Conservation (phyloP, 2,888 invertebrate species). For the Latrodectus elegans region DNA sequence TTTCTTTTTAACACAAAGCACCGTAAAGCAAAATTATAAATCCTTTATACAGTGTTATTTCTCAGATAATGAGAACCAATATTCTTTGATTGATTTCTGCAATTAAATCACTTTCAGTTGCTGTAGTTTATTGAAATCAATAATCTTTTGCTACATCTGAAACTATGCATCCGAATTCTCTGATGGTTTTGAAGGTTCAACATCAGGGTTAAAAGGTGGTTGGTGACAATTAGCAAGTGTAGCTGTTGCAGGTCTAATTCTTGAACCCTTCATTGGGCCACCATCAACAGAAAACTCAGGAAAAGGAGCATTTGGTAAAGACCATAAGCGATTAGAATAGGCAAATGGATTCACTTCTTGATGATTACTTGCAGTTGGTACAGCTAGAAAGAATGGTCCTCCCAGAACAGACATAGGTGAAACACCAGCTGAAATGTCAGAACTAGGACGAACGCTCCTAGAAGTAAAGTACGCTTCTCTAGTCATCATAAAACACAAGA, state of each 20-base stretch:
- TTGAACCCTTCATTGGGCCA: slow-evolving; percentile 9
- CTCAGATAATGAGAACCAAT: no score
- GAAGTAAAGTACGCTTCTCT: slow-evolving; percentile 32
- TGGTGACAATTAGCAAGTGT: slow-evolving; percentile 22
- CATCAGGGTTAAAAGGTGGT: slow-evolving; percentile 58
- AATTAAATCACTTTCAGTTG: no score
- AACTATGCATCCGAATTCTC: background rate
- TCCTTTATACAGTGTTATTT: no score
- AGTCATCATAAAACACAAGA: slow-evolving; percentile 36
- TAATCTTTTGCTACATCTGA: no score
- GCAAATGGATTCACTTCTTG: slow-evolving; percentile 21
- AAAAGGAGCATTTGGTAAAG: slow-evolving; percentile 48
- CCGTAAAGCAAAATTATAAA: no score
- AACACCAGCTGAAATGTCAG: background rate
- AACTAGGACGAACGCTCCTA: background rate
- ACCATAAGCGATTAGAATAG: slow-evolving; percentile 28
- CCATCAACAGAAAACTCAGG: slow-evolving; percentile 35
- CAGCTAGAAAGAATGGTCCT: slow-evolving; percentile 52
- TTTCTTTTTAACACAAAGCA: no score
- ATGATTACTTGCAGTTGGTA: slow-evolving; percentile 3
- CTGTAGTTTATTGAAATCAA: no score
- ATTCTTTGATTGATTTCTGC: no score
- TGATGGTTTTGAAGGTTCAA: background rate
- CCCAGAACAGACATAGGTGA: slow-evolving; percentile 33
- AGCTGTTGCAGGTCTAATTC: slow-evolving; percentile 38